Percentiles rank a stretch among this genome's conserved stretches.
These are phyloP conservation scores for Vannuccia rotundouncinata DNA, from an alignment of 2,888 invertebrate genomes.

Conservation along the genomic window DNA sequence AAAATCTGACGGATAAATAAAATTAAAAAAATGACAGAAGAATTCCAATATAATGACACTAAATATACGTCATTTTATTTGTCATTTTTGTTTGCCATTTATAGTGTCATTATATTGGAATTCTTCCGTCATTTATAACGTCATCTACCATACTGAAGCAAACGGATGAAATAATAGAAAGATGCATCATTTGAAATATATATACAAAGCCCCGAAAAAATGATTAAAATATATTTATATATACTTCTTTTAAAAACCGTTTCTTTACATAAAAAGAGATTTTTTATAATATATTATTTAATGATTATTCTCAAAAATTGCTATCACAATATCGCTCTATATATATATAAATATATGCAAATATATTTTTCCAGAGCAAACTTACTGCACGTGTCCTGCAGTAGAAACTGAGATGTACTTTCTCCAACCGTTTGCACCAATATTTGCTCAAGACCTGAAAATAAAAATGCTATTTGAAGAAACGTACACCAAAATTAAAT, in stretches of 20 bases:
- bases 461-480: too few species aligned
- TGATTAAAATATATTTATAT: too few species aligned
- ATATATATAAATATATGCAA: constrained; percentile 38
- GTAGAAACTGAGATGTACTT: background rate
- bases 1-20: constrained; percentile 19
- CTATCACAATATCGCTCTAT: background rate
- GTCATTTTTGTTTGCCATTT: constrained; percentile 11
- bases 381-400: background rate
- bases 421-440: background rate
- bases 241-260: too few species aligned
- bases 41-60: constrained; percentile 22
- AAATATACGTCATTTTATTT: constrained; percentile 12
- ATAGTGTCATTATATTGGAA: too few species aligned
- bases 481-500: too few species aligned
- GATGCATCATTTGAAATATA: too few species aligned
- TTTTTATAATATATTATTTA: too few species aligned
- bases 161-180: too few species aligned
- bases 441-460: background rate
- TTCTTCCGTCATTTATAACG: constrained; percentile 14
- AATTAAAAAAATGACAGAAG: constrained; percentile 15
- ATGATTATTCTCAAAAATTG: too few species aligned
- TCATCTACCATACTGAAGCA: too few species aligned
- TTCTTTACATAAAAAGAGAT: too few species aligned
- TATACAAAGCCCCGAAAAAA: too few species aligned
- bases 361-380: background rate